phyloP scores from a whole-genome alignment of 2,113 vertebrate species.

The Alectura lathami region DNA sequence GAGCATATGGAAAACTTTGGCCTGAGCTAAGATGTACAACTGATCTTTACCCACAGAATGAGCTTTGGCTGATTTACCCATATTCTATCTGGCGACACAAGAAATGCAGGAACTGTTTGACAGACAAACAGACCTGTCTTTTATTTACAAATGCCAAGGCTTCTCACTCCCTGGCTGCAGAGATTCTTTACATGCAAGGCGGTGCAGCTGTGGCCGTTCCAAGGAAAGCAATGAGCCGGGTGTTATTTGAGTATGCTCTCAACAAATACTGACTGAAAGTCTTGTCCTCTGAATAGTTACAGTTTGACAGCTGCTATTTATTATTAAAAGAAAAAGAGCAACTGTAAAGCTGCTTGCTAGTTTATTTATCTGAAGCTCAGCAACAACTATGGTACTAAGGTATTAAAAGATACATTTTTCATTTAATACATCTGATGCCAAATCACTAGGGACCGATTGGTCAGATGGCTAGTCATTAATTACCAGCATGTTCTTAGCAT shows the following conservation, averaged over 20 bases:
- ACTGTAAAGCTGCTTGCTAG: slow-evolving; percentile 17
- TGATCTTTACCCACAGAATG: neutral
- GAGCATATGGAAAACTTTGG: neutral
- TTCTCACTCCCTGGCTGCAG: neutral
- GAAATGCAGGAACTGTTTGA: neutral
- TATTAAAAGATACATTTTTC: neutral
- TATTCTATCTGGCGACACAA: neutral
- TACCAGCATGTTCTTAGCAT: neutral
- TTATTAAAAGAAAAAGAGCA: slow-evolving; percentile 28
- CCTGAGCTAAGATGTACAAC: neutral
- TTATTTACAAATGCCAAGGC: neutral
- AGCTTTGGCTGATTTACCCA: neutral
- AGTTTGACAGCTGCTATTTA: slow-evolving; percentile 44
- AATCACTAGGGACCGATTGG: neutral
- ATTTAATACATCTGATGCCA: neutral
- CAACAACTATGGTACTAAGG: neutral
- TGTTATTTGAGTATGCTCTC: slow-evolving; percentile 9
- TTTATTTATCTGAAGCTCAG: slow-evolving; percentile 47
- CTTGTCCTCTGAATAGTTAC: neutral
- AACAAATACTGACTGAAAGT: slow-evolving; percentile 2
- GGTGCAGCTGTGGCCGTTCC: neutral
- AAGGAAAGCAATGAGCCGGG: neutral
- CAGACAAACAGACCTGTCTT: slow-evolving; percentile 1
- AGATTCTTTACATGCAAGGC: neutral
- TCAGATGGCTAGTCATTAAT: neutral